phyloP scores from a whole-genome alignment of 2,113 vertebrate species.

The Sinosuthora webbiana region DNA sequence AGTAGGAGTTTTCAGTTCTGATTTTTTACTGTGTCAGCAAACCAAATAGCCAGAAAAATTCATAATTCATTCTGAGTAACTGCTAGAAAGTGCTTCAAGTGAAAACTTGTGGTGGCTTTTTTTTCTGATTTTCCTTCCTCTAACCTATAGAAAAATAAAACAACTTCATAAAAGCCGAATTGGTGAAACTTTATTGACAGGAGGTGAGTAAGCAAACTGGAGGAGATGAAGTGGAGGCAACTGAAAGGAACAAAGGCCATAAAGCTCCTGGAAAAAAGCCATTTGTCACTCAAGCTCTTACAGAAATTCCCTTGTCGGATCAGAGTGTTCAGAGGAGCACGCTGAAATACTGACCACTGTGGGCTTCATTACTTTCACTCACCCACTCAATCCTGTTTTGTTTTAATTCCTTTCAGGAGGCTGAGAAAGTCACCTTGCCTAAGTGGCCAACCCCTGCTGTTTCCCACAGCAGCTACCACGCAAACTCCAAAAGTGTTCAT shows the following conservation, averaged over 20 bases:
- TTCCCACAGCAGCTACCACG: background rate
- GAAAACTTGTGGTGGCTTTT: background rate
- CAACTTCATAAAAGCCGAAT: background rate
- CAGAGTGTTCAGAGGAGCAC: background rate
- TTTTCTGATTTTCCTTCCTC: background rate
- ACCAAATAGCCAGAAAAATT: background rate
- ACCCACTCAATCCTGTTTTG: background rate
- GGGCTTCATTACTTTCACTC: background rate
- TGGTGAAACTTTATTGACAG: background rate
- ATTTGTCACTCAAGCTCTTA: background rate
- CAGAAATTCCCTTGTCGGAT: background rate
- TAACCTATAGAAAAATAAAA: background rate
- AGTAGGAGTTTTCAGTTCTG: background rate
- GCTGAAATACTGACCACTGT: background rate
- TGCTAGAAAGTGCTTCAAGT: background rate
- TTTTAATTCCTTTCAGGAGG: background rate
- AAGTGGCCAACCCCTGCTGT: background rate
- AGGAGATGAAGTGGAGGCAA: background rate
- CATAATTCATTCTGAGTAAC: background rate
- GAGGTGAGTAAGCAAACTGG: background rate
- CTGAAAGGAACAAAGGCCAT: background rate
- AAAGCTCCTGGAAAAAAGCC: background rate
- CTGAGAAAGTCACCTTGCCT: slow-evolving; percentile 6
- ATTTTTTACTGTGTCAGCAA: slow-evolving; percentile 12
- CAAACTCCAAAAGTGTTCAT: background rate